A percentile compares a stretch with the other conserved stretches of the same genome.
Conservation (phyloP, 2,888 invertebrate genomes). For the Cataglyphis cursor region DNA sequence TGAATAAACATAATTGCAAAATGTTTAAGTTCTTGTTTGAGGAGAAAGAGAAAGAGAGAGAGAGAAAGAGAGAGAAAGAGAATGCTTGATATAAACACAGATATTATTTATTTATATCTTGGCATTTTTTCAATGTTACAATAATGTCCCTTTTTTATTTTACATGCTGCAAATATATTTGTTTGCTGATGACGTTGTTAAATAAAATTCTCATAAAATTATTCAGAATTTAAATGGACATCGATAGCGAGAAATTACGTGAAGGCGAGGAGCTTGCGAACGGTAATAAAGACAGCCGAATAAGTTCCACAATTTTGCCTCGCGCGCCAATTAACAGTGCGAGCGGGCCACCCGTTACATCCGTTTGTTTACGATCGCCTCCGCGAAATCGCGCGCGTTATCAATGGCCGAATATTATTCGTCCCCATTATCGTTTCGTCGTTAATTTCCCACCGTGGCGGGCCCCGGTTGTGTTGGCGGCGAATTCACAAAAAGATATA, state of each 20-base stretch:
- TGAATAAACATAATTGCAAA: not conserved
- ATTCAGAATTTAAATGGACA: not conserved
- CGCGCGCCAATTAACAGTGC: conserved; percentile 26
- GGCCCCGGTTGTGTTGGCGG: conserved; percentile 27
- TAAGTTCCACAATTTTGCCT: not conserved
- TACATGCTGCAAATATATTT: not conserved
- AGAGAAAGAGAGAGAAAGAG: not conserved
- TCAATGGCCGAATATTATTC: conserved; percentile 56
- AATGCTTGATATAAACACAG: too few species aligned
- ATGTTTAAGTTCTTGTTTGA: not conserved
- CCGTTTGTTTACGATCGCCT: conserved; percentile 38
- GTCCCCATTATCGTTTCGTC: conserved; percentile 50
- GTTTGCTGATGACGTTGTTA: not conserved
- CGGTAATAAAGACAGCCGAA: conserved; percentile 25
- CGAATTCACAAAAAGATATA: conserved; percentile 55
- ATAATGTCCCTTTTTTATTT: not conserved
- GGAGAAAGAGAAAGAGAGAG: too few species aligned
- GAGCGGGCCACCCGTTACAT: conserved; percentile 51
- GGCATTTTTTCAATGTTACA: not conserved
- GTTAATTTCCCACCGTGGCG: conserved; percentile 53
- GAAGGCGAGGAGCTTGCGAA: not conserved
- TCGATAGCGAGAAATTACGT: conserved; percentile 9
- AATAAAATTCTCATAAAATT: conserved; percentile 9
- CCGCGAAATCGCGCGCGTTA: conserved; percentile 51
- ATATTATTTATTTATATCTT: not conserved